phyloP scores from a whole-genome alignment of 1,140 invertebrate genomes.

The Mesaphorura yosii region DNA sequence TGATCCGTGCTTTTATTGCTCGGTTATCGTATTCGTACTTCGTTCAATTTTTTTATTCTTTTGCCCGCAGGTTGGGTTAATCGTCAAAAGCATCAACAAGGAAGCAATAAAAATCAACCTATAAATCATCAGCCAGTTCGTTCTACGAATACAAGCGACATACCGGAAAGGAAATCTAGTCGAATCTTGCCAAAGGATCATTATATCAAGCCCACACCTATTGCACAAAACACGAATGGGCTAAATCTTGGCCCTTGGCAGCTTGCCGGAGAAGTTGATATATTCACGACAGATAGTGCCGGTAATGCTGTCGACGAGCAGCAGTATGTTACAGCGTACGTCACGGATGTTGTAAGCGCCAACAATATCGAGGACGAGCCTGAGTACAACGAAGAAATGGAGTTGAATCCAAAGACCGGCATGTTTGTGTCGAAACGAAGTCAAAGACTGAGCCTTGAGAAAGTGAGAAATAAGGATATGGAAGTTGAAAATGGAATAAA shows the following conservation, averaged over 20 bases:
- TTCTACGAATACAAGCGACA: too few species aligned
- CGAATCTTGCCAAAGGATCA: too few species aligned
- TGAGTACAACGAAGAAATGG: neutral
- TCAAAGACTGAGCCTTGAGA: neutral
- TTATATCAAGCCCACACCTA: too few species aligned
- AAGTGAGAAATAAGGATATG: neutral
- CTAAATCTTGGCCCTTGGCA: neutral
- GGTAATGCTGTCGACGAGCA: neutral
- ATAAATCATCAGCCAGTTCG: neutral
- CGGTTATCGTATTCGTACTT: neutral
- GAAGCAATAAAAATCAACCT: neutral
- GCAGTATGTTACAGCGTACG: too few species aligned
- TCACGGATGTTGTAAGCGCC: neutral
- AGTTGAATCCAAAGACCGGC: neutral
- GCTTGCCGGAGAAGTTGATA: neutral
- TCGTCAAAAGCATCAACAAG: neutral
- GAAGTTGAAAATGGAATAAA: neutral
- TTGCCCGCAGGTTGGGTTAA: too few species aligned
- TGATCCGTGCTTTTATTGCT: neutral
- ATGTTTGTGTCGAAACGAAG: neutral
- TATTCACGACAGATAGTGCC: neutral
- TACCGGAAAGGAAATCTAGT: too few species aligned
- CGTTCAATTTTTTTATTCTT: too few species aligned
- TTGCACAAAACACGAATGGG: too few species aligned
- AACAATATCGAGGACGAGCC: neutral